A percentile compares a stretch with the other conserved stretches of the same genome.
These are phyloP conservation scores for Melanotaenia pygmaea DNA, from an alignment of 2,797 vertebrate genomes.

Conservation along the genomic window DNA sequence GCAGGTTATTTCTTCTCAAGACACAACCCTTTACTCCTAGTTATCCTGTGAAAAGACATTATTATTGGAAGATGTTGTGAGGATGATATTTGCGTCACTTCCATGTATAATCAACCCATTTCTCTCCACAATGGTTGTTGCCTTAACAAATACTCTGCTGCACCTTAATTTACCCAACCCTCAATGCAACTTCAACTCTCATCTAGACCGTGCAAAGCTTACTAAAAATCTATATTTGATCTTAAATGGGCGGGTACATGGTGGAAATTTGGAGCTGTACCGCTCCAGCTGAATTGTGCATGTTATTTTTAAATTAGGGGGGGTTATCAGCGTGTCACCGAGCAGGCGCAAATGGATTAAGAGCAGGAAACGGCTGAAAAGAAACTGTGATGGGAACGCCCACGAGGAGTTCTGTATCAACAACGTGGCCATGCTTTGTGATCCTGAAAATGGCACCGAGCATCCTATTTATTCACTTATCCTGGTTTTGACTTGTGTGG, in stretches of 20 bases:
- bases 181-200: background rate
- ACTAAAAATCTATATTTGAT: no score
- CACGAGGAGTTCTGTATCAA: conserved; percentile 58
- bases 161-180: no score
- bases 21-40: background rate
- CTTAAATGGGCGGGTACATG: no score
- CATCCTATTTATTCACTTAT: conserved; percentile 47
- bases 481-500: conserved; percentile 34
- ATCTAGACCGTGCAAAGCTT: background rate
- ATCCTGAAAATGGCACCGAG: conserved; percentile 72
- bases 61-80: background rate
- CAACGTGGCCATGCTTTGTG: conserved; percentile 75
- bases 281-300: background rate
- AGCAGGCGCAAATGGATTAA: conserved; percentile 75
- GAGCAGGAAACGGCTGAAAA: conserved; percentile 66
- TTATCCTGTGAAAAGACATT: background rate
- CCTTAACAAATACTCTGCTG: no score
- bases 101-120: background rate
- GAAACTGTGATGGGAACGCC: conserved; percentile 66
- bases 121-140: background rate
- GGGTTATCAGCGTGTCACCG: conserved; percentile 48
- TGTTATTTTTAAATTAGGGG: conserved; percentile 17
- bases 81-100: background rate
- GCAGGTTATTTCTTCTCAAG: background rate
- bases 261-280: no score